A percentile compares a stretch with the other conserved stretches of the same genome.
These are phyloP conservation scores for Syrmaticus mikado DNA, from an alignment of 2,113 vertebrate genomes.

Conservation along the genomic window DNA sequence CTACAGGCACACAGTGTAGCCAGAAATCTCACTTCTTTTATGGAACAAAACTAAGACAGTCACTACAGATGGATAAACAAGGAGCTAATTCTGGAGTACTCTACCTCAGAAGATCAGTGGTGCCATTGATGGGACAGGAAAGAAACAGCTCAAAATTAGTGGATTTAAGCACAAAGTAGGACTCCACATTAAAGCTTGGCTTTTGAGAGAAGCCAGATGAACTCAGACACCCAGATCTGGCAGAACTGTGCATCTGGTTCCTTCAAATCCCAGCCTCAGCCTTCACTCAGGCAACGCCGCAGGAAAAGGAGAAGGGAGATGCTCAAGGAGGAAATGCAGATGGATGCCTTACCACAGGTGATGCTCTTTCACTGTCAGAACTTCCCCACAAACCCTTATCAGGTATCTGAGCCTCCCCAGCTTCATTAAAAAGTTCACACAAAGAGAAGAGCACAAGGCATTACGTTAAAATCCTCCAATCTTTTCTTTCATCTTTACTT, in stretches of 20 bases:
- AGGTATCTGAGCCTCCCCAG: background rate
- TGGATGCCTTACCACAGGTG: background rate
- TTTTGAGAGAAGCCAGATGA: background rate
- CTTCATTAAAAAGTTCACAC: background rate
- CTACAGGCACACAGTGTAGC: background rate
- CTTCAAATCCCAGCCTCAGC: background rate
- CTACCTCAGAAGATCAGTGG: background rate
- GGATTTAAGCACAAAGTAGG: background rate
- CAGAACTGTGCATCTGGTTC: background rate
- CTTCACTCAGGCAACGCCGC: background rate
- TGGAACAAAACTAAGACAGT: background rate
- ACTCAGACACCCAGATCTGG: accelerated
- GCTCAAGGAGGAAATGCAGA: background rate
- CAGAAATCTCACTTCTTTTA: background rate
- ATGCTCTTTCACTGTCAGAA: background rate
- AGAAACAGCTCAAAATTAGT: background rate
- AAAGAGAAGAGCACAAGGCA: background rate
- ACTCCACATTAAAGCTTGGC: background rate
- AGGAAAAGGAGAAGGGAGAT: background rate
- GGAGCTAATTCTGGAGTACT: background rate
- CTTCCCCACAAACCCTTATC: background rate
- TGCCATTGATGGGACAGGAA: background rate
- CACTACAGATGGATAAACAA: background rate
- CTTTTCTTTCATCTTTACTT: background rate
- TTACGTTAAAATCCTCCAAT: background rate